phyloP scores from a whole-genome alignment of 1,140 invertebrate species.

The Homarus americanus region DNA sequence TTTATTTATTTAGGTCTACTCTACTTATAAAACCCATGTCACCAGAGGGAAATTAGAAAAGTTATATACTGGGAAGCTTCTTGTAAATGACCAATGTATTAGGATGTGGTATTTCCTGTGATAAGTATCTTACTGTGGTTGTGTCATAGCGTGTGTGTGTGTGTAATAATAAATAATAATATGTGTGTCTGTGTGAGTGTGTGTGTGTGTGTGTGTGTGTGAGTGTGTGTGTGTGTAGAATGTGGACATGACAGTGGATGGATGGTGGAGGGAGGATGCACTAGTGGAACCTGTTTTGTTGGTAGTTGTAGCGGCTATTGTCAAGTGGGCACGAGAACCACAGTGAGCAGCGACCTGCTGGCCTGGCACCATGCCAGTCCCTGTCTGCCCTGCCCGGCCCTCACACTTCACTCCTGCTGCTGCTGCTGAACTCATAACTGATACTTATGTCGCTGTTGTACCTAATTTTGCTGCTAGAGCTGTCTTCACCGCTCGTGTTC shows the following conservation, averaged over 20 bases:
- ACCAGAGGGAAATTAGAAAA: too few relatives aligned
- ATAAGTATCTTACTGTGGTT: too few relatives aligned
- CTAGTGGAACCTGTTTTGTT: conserved; percentile 53
- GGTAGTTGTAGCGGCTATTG: conserved; percentile 50
- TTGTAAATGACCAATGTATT: too few relatives aligned
- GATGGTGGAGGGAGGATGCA: conserved; percentile 7
- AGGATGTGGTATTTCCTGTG: too few relatives aligned
- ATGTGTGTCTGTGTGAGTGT: too few relatives aligned
- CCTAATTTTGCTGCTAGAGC: background rate
- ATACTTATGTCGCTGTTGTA: background rate
- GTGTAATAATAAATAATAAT: too few relatives aligned
- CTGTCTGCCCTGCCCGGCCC: conserved; percentile 32
- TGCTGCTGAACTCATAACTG: background rate
- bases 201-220: background rate
- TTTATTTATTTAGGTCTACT: too few relatives aligned
- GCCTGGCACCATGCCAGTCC: conserved; percentile 53
- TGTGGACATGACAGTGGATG: background rate
- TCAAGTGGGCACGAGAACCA: conserved; percentile 51
- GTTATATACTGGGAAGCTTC: too few relatives aligned
- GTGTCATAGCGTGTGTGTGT: background rate
- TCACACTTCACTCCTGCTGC: conserved; percentile 17
- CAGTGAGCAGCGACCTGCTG: conserved; percentile 9
- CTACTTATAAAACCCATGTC: too few relatives aligned
- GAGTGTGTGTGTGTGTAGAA: conserved; percentile 7
- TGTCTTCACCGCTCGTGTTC: background rate